Percentiles rank a stretch among this genome's conserved stretches.
These are phyloP conservation scores for Zootermopsis nevadensis DNA, from an alignment of 2,888 invertebrate genomes.

Conservation along the genomic window DNA sequence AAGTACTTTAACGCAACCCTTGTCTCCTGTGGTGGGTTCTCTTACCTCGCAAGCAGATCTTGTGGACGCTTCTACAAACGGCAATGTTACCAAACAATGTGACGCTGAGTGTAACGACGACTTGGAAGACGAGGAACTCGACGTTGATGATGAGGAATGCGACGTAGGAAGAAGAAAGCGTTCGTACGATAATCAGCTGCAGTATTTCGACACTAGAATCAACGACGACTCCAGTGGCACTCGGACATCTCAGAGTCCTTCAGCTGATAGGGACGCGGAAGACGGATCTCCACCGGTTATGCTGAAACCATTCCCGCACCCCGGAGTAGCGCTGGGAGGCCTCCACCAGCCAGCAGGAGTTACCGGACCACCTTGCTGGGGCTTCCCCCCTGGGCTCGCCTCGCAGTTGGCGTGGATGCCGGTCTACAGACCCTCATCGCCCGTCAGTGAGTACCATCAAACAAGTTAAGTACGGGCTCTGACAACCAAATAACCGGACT, in stretches of 20 bases:
- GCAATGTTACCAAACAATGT: background rate
- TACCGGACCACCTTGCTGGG: slow-evolving; percentile 63
- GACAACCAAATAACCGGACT: no score
- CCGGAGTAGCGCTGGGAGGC: slow-evolving; percentile 59
- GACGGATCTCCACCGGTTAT: slow-evolving; percentile 7
- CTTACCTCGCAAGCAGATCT: background rate
- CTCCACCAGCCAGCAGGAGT: slow-evolving; percentile 33
- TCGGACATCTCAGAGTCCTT: slow-evolving; percentile 56
- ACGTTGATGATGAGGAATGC: slow-evolving; percentile 64
- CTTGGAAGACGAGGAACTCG: slow-evolving; percentile 68
- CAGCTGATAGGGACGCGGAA: background rate
- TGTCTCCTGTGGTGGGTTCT: background rate
- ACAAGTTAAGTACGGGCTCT: no score
- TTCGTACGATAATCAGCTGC: background rate
- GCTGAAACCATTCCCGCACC: slow-evolving; percentile 65
- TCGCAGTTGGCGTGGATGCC: slow-evolving; percentile 75
- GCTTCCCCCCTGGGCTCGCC: slow-evolving; percentile 60
- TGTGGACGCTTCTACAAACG: no score
- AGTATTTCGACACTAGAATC: background rate
- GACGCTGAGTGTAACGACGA: slow-evolving; percentile 58
- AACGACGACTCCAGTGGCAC: slow-evolving; percentile 57
- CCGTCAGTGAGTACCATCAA: slow-evolving; percentile 67
- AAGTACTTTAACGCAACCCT: background rate
- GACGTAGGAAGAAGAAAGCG: slow-evolving; percentile 51
- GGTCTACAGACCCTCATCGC: slow-evolving; percentile 68